Evolutionary conservation across 2,888 invertebrate genomes (phyloP), one percentile per base, ranked within the genome.

Genomic region (Drosophila histrio): DNA sequence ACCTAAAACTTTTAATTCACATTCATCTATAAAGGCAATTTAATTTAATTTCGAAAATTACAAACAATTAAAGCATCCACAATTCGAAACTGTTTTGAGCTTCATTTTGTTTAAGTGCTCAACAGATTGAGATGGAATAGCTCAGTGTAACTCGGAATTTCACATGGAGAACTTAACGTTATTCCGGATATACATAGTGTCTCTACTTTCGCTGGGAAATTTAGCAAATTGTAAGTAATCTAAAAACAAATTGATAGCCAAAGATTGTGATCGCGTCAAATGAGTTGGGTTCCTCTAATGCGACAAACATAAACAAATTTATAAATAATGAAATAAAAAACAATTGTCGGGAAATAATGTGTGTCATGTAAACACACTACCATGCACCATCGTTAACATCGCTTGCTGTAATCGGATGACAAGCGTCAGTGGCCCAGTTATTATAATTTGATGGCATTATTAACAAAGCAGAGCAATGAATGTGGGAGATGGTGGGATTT

Each of bases 381-480:
- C 32, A 49, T n/a, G n/a, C 43, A 52, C 32, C 39, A 54, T 65
- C 36, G 32, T 32, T 52, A 15, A 15, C 39, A 58, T 54, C 39
- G 17, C 24, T 38, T 41, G 43, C 47, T 38, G n/a, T 63, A 60
- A 84, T 87, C 79, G 72, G 72, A 79, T 84, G 64, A 54, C 72
- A 72, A 66, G 68, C 72, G 66, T 66, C 87, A 87, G 69, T 87
- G 84, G 87, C 84, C 84, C 80, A 80, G 82, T 80, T 85, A 85
- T 85, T 85, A 87, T 87, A 85, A 85, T 87, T 76, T 28, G 46
- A 41, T 41, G 36, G 52, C 72, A 73, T 71, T 69, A 74, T 71
- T 69, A 74, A 81, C 84, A 76, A 84, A 65, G 58, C 65, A 60
- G 54, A 17, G 34, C 15, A 22, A 13, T 13, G 17, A 21, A 34